Conservation (phyloP, 2,113 vertebrate species). For the Xiphorhynchus elegans region DNA sequence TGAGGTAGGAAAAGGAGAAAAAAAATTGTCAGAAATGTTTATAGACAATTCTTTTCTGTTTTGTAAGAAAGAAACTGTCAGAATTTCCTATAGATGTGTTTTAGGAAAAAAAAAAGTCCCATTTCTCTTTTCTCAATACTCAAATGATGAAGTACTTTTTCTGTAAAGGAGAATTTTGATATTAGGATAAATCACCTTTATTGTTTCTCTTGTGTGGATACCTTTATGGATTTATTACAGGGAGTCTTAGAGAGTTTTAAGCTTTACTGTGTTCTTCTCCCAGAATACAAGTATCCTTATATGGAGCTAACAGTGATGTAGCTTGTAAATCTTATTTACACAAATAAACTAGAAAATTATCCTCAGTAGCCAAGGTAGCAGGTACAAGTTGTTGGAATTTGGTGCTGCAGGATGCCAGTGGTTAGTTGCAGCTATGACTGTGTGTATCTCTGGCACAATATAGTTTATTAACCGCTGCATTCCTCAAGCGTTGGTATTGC, state of each 20-base stretch:
- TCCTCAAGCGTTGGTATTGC: not conserved
- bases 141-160: not conserved
- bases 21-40: not conserved
- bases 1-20: not conserved
- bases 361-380: not conserved
- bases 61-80: not conserved
- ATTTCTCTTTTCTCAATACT: not conserved
- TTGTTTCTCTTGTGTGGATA: not conserved
- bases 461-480: not conserved
- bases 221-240: not conserved
- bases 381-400: not conserved
- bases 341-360: not conserved
- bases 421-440: not conserved
- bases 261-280: not conserved
- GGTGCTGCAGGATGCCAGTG: fast-evolving
- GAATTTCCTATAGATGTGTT: not conserved
- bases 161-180: not conserved
- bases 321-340: not conserved
- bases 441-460: fast-evolving
- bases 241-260: not conserved
- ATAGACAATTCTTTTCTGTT: not conserved
- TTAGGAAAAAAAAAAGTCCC: not conserved
- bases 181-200: not conserved
- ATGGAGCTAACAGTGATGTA: not conserved
- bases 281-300: not conserved